These are phyloP conservation scores for Poeciliopsis presidionis DNA, from an alignment of 2,797 vertebrate genomes.

Conservation along the genomic window DNA sequence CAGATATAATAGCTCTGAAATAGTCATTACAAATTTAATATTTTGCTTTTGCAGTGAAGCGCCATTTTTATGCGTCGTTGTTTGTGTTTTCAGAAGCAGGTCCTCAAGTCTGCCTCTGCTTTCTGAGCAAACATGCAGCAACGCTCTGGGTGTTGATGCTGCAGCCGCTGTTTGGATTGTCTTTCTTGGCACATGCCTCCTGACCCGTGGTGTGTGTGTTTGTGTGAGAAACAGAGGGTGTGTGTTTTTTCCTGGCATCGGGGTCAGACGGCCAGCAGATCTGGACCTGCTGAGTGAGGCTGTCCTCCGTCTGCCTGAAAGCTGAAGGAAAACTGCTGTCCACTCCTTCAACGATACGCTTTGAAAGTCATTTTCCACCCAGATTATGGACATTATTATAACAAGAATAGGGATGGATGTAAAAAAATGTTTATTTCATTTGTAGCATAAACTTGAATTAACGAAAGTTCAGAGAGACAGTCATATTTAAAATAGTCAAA, in stretches of 20 bases:
- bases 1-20: too few relatives aligned
- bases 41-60: too few relatives aligned
- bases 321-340: neutral
- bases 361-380: neutral
- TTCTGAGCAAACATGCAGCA: neutral
- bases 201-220: slow-evolving; percentile 15
- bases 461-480: too few relatives aligned
- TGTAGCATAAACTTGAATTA: too few relatives aligned
- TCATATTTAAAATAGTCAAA: neutral
- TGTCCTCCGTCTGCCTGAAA: slow-evolving; percentile 35
- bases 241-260: slow-evolving; percentile 21
- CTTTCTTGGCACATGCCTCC: slow-evolving; percentile 38
- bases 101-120: neutral
- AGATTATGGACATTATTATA: neutral
- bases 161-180: slow-evolving; percentile 29
- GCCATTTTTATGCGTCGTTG: neutral
- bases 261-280: slow-evolving; percentile 60
- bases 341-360: neutral
- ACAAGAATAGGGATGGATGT: neutral
- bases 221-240: slow-evolving; percentile 21
- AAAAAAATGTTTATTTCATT: too few relatives aligned
- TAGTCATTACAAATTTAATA: too few relatives aligned
- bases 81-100: neutral
- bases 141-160: slow-evolving; percentile 2
- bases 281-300: slow-evolving; percentile 60